Evolutionary conservation across 2,797 vertebrate genomes (phyloP).

Genomic region (Chloroceryle inda): DNA sequence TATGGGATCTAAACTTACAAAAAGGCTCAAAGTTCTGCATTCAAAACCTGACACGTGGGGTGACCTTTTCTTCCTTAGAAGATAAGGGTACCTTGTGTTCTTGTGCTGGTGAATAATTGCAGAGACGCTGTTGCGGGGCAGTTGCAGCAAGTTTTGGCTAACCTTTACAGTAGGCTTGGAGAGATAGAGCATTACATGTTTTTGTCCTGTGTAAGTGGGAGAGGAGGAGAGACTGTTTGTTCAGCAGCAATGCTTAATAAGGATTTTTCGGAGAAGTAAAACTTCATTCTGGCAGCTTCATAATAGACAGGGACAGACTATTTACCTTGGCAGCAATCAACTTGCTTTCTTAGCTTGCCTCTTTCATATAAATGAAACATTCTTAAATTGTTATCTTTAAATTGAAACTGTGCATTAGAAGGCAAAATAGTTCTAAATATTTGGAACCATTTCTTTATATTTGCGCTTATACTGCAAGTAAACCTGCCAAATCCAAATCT

Average conservation of each 20-base stretch:
- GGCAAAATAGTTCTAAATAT: not conserved
- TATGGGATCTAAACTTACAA: slow-evolving; percentile 60
- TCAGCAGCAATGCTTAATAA: slow-evolving; percentile 37
- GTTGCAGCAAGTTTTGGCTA: slow-evolving; percentile 67
- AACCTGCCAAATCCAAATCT: not conserved
- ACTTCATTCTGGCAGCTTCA: slow-evolving; percentile 10
- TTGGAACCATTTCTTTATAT: not conserved
- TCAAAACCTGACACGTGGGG: slow-evolving; percentile 29
- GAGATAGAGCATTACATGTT: slow-evolving; percentile 28
- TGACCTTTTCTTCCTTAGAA: slow-evolving; percentile 64
- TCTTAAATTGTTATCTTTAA: not conserved
- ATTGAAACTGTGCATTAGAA: not conserved
- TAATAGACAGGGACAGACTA: slow-evolving; percentile 11
- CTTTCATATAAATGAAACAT: not conserved
- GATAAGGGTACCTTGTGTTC: slow-evolving; percentile 63
- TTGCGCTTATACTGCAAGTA: not conserved
- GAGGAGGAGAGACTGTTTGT: not conserved
- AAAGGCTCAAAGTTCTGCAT: slow-evolving; percentile 58
- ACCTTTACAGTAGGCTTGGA: slow-evolving; percentile 52
- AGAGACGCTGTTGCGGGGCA: slow-evolving; percentile 36
- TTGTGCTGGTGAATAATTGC: slow-evolving; percentile 63
- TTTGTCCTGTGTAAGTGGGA: slow-evolving; percentile 45
- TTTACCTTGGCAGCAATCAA: slow-evolving; percentile 14
- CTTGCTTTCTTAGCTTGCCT: not conserved
- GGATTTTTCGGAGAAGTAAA: slow-evolving; percentile 47